Evolutionary conservation across 2,113 vertebrate genomes (phyloP).

Genomic region (Phocoena phocoena): DNA sequence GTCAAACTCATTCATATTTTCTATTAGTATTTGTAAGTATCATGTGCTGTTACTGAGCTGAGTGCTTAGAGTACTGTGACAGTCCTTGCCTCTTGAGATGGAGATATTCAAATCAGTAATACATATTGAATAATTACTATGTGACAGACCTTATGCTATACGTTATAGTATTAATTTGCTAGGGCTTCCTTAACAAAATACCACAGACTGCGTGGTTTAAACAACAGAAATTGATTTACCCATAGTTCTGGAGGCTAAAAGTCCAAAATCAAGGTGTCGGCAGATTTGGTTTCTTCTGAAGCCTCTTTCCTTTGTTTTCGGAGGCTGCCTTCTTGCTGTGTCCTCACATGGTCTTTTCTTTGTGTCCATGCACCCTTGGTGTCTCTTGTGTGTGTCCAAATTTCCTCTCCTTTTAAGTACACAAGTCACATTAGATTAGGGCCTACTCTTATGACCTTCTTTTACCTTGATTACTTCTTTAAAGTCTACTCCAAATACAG

Average conservation of each 20-base stretch:
- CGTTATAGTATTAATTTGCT: not conserved
- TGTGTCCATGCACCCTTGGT: not conserved
- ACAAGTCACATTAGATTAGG: not conserved
- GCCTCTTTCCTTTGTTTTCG: not conserved
- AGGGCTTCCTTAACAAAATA: not conserved
- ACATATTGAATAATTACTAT: not conserved
- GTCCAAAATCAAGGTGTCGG: not conserved
- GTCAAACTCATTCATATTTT: not conserved
- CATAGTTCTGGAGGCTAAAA: not conserved
- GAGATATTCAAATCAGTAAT: not conserved
- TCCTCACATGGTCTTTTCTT: not conserved
- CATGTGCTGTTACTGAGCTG: not conserved
- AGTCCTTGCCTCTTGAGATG: not conserved
- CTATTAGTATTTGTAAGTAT: conserved; percentile 4
- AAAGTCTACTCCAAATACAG: not conserved
- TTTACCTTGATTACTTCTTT: conserved; percentile 50
- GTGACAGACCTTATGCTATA: not conserved
- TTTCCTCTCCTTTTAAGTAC: not conserved
- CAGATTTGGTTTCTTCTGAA: not conserved
- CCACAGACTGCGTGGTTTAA: not conserved
- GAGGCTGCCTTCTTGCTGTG: not conserved
- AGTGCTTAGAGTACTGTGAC: not conserved
- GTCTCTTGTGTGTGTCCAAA: not conserved
- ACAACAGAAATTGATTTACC: not conserved
- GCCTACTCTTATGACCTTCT: not conserved